Evolutionary conservation across 2,113 vertebrate genomes (phyloP).

Genomic region (Fulmarus glacialis): DNA sequence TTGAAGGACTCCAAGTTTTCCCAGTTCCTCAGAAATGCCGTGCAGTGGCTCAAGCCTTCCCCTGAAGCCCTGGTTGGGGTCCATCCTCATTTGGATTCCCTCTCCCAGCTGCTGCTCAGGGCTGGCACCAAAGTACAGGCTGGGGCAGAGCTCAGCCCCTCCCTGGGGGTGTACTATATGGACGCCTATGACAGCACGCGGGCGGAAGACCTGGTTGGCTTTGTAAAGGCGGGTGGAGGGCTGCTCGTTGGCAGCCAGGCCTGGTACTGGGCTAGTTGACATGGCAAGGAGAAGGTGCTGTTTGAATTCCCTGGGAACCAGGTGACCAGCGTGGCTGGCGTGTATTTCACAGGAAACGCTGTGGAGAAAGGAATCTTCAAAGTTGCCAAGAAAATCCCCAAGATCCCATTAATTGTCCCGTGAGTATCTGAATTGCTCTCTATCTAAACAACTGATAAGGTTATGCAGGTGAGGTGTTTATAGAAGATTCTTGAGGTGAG

Average conservation of each 20-base stretch:
- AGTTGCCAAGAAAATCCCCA: slow-evolving; percentile 81
- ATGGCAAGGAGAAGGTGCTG: slow-evolving; percentile 77
- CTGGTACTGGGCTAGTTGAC: slow-evolving; percentile 78
- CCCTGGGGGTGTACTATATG: slow-evolving; percentile 79
- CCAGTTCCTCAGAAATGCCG: slow-evolving; percentile 80
- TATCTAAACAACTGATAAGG: neutral
- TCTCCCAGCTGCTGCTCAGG: slow-evolving; percentile 73
- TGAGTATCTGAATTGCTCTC: slow-evolving; percentile 73
- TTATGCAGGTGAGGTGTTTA: neutral
- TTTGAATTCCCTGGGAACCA: slow-evolving; percentile 31
- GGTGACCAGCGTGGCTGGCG: slow-evolving; percentile 80
- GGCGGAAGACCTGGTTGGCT: slow-evolving; percentile 73
- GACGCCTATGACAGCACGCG: slow-evolving; percentile 75
- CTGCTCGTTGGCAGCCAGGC: slow-evolving; percentile 87
- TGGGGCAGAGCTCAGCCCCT: slow-evolving; percentile 35
- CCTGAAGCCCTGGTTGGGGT: slow-evolving; percentile 70
- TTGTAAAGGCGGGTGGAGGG: slow-evolving; percentile 84
- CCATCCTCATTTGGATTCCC: slow-evolving; percentile 51
- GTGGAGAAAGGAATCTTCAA: slow-evolving; percentile 73
- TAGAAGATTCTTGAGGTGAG: neutral
- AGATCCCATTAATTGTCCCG: slow-evolving; percentile 78
- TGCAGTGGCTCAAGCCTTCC: slow-evolving; percentile 84
- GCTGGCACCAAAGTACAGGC: slow-evolving; percentile 52
- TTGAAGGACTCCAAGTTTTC: slow-evolving; percentile 73
- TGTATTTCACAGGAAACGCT: slow-evolving; percentile 82